These are phyloP conservation scores for Silvanus unidentatus DNA, from an alignment of 2,888 invertebrate genomes.

Conservation along the genomic window DNA sequence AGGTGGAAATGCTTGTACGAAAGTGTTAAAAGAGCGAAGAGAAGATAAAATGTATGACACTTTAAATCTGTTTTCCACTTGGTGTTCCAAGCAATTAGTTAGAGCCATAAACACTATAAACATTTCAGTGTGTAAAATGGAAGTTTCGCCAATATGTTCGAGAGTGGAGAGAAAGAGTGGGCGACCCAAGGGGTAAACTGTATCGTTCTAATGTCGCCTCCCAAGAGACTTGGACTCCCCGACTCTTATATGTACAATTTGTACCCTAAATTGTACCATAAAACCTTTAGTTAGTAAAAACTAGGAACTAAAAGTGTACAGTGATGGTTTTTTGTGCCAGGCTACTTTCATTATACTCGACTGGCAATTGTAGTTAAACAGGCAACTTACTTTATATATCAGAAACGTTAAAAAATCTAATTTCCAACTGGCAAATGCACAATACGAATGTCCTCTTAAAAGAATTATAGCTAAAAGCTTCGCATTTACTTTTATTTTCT, in stretches of 20 bases:
- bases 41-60: constrained; percentile 18
- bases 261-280: constrained; percentile 10
- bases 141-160: constrained; percentile 15
- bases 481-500: too few relatives aligned
- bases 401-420: background rate
- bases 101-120: constrained; percentile 44
- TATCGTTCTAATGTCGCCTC: constrained; percentile 17
- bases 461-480: too few relatives aligned
- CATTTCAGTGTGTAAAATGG: constrained; percentile 12
- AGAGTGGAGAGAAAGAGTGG: too few relatives aligned
- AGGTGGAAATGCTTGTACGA: too few relatives aligned
- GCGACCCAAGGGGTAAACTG: constrained; percentile 13
- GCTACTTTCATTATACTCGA: too few relatives aligned
- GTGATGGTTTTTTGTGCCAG: too few relatives aligned
- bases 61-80: constrained; percentile 24
- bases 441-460: too few relatives aligned
- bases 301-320: too few relatives aligned
- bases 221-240: constrained; percentile 14
- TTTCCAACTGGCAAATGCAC: too few relatives aligned
- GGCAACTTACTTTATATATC: background rate
- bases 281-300: constrained; percentile 6
- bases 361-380: too few relatives aligned
- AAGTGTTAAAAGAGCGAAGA: too few relatives aligned
- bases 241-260: background rate
- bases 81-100: constrained; percentile 28